phyloP scores from a whole-genome alignment of 2,888 invertebrate species.

The Lampropteryx suffumata region DNA sequence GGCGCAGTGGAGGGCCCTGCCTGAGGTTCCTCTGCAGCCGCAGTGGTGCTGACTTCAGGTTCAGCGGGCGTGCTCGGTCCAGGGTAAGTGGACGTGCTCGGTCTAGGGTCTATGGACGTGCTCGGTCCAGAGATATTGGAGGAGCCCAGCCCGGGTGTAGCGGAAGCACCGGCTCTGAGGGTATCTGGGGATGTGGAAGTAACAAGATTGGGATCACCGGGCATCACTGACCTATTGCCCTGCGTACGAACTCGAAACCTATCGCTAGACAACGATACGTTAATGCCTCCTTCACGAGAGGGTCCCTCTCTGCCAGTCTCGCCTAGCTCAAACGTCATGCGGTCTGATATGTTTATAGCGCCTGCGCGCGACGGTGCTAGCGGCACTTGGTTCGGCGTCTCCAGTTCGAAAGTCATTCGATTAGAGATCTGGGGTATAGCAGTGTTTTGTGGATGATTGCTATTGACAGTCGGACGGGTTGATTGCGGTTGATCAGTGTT shows the following conservation, averaged over 20 bases:
- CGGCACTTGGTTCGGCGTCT: constrained; percentile 20
- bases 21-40: constrained; percentile 5
- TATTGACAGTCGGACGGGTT: neutral
- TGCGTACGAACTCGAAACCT: constrained; percentile 68
- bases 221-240: constrained; percentile 33
- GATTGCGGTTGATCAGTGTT: constrained; percentile 18
- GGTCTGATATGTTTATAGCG: constrained; percentile 34
- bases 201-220: neutral
- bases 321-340: constrained; percentile 26
- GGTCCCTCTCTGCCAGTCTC: constrained; percentile 22
- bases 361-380: constrained; percentile 11
- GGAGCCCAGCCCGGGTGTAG: neutral
- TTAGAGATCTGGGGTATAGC: constrained; percentile 19
- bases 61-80: neutral
- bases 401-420: constrained; percentile 27
- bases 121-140: neutral
- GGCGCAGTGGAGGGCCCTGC: constrained; percentile 18
- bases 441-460: constrained; percentile 4
- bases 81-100: neutral
- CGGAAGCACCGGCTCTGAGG: neutral
- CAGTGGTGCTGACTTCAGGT: neutral
- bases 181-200: neutral
- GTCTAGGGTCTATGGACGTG: no score
- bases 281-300: constrained; percentile 27
- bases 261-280: constrained; percentile 47